Evolutionary conservation across 1,140 invertebrate species (phyloP), one percentile per base, ranked within the genome.

Genomic region (Augochlora pura): DNA sequence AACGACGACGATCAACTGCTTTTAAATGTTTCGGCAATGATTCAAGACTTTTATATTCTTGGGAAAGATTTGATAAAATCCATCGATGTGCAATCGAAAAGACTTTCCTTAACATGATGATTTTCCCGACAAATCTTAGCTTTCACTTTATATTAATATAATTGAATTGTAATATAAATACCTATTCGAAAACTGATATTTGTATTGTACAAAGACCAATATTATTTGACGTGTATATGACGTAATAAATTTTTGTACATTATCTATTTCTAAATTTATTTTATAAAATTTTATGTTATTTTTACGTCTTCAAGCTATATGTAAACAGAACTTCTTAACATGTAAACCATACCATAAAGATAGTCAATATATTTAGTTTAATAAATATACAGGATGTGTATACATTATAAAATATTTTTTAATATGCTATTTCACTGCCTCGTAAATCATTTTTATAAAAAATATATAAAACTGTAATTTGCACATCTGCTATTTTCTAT

Each of bases 41-140:
- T 97, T 1, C 95, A 97, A 90, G 96, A 97, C 89, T 97, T 97
- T 89, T 94, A 94, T 81, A 91, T 95, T 65, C 80, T 97, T 46
- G 96, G 96, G 2, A 91, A 91, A 65, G 95, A 94, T 52, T 88
- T 97, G 7, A 94, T 97, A 21, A 88, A 90, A 80, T 90, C 92
- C 64, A 94, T 96, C 76, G 89, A 93, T 81, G 57, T 91, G 63
- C 87, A 86, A 60, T 89, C 88, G 9, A 87, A 89, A 69, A 88
- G 62, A 52, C 63, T 86, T 62, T 82, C 80, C n/a, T 78, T 78
- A 32, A 74, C 8, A 0, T 70, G 25, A 68, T 38, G 39, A 60
- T 65, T 8, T 27, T 72, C 23, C 32, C 7, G n/a, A 52, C 4
- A 54, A 49, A 52, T 14, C 23, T 23, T 14, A 70, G 21, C 2